These are phyloP conservation scores for Rhodinocichla rosea DNA, from an alignment of 2,113 vertebrate species.

Conservation along the genomic window DNA sequence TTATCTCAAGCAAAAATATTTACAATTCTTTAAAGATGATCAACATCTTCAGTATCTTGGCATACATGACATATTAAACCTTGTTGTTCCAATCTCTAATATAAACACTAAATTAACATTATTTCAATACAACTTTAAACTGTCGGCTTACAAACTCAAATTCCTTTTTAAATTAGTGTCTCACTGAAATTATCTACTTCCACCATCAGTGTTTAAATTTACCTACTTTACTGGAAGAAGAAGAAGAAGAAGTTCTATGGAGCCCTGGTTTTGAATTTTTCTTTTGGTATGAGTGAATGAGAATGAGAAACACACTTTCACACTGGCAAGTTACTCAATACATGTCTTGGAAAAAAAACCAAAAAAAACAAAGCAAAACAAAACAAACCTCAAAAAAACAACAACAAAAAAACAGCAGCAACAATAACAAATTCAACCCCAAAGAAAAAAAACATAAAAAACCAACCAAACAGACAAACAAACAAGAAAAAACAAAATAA, in stretches of 20 bases:
- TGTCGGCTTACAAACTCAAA: accelerated
- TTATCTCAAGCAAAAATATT: not conserved
- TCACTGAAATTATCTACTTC: not conserved
- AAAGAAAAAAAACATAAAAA: too few species aligned
- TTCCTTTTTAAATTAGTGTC: not conserved
- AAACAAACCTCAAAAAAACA: too few species aligned
- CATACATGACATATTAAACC: not conserved
- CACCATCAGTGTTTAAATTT: not conserved
- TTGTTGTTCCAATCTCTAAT: not conserved
- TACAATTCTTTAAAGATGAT: not conserved
- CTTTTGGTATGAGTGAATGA: not conserved
- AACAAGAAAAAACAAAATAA: too few species aligned
- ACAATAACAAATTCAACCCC: too few species aligned
- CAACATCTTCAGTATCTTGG: accelerated
- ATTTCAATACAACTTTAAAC: not conserved
- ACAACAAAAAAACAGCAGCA: too few species aligned
- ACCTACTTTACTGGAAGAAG: not conserved
- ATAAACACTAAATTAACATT: not conserved
- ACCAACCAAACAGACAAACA: too few species aligned
- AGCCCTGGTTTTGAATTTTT: not conserved
- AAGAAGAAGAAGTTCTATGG: not conserved
- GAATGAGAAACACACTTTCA: not conserved
- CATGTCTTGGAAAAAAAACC: too few species aligned
- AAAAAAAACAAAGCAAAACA: too few species aligned
- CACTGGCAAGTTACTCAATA: not conserved